Conservation (phyloP, 1,140 invertebrate genomes). For the Myzus persicae region DNA sequence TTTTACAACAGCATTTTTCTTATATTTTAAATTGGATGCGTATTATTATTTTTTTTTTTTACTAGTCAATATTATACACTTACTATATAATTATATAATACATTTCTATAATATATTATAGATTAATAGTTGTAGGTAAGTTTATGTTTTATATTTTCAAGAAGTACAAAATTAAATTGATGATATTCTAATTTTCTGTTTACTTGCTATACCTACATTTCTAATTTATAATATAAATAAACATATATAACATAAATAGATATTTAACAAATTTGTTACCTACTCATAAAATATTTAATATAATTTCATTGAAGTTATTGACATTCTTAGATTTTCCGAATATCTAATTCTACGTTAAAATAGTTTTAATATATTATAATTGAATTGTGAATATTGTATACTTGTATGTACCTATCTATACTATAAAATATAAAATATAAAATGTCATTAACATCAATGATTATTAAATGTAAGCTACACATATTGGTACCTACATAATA, state of each 20-base stretch:
- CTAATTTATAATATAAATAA: neutral
- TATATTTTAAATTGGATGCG: neutral
- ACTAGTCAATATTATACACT: neutral
- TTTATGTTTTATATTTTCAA: neutral
- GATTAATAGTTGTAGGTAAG: neutral
- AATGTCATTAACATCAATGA: no score
- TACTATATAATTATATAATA: neutral
- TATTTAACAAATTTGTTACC: neutral
- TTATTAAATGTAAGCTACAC: neutral
- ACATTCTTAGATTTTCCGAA: neutral
- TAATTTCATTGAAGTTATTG: neutral
- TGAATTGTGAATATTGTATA: neutral
- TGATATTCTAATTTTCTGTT: neutral
- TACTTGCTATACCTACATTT: neutral
- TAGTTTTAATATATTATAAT: neutral
- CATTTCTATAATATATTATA: neutral
- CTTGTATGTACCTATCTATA: neutral
- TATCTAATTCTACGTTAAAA: neutral
- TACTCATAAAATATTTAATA: neutral
- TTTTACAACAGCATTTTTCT: neutral
- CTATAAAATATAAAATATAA: no score
- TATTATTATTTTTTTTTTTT: neutral
- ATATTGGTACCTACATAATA: no score
- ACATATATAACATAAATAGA: neutral
- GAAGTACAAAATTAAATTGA: neutral